Base-by-base conservation (phyloP, 2,797 vertebrate species). In the Lagodon rhomboides region DNA sequence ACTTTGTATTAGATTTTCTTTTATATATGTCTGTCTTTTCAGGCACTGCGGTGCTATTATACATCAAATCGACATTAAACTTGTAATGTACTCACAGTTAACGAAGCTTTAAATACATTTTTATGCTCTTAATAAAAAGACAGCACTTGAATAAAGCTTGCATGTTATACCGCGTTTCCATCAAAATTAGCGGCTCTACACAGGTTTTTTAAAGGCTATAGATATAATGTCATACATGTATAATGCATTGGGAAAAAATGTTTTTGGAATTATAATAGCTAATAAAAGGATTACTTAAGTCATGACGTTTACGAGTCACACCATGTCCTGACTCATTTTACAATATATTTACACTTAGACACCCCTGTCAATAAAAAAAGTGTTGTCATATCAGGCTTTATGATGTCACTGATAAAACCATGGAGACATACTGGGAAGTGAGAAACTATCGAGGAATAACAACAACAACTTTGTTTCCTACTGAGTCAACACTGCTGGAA, bases 391-490 rank as follows among this genome's bases (percentile, higher is more conserved):
- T 46, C 5, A 60, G 5, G 5, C 59, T 16, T 43, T 8, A n/a
- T 25, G 44, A 23, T 43, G 18, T n/a, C 9, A n/a, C 11, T 30
- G 12, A 64, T 38, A 18, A 41, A 51, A 56, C 22, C 23, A 66
- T n/a, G 11, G 3, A 13, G n/a, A 1, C 44, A 65, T 43, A 44
- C 11, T 4, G 0, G 27, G 49, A 73, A 66, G 25, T 62, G 43
- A 50, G 15, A 73, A 23, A 63, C 5, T 44, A 16, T 58, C 3
- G 15, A 27, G 7, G 17, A 68, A 50, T 27, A 44, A 66, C 7
- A 67, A 66, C 16, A 62, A 73, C 41, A 74, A 16, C 4, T 65
- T 54, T 74, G 58, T 66, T 80, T 83, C 77, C 54, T 66, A 44
- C 6, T 67, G 23, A 56, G 55, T 53, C 5, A 2, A 58, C 73